A percentile compares a stretch with the other conserved stretches of the same genome.
Conservation (phyloP, 2,888 invertebrate species). For the Rhodophaea formosa region DNA sequence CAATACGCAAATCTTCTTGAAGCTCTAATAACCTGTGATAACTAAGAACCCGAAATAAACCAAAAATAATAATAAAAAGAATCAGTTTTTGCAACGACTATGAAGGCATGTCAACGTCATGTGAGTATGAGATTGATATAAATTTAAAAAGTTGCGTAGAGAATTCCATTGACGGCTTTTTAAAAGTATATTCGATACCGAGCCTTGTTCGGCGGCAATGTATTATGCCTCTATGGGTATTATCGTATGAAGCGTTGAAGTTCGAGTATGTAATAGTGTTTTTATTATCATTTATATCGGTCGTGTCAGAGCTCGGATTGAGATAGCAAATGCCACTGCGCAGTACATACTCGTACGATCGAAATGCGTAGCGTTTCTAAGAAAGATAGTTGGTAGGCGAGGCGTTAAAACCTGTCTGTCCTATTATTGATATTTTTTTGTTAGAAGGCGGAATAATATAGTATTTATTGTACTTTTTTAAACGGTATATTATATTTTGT, state of each 20-base stretch:
- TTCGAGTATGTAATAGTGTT: slow-evolving; percentile 46
- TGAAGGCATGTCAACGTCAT: slow-evolving; percentile 44
- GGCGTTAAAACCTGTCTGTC: not conserved
- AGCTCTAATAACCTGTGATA: slow-evolving; percentile 28
- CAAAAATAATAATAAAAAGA: slow-evolving; percentile 19
- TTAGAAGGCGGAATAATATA: too few relatives aligned
- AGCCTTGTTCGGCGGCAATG: slow-evolving; percentile 40
- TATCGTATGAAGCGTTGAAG: slow-evolving; percentile 33
- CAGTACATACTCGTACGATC: slow-evolving; percentile 43
- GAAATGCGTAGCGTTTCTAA: slow-evolving; percentile 49
- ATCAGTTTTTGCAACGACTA: slow-evolving; percentile 29
- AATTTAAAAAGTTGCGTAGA: slow-evolving; percentile 27
- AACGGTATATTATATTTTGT: not conserved
- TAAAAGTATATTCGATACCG: slow-evolving; percentile 20
- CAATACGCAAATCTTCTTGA: slow-evolving; percentile 46
- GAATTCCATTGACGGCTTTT: slow-evolving; percentile 36
- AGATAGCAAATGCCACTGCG: slow-evolving; percentile 69
- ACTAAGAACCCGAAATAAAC: slow-evolving; percentile 4
- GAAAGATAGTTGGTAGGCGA: slow-evolving; percentile 32
- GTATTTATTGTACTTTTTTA: too few relatives aligned
- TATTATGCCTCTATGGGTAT: slow-evolving; percentile 30
- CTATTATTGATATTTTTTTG: too few relatives aligned
- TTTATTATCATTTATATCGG: slow-evolving; percentile 68
- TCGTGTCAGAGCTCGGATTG: slow-evolving; percentile 55
- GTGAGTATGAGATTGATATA: slow-evolving; percentile 36